Percentiles rank a stretch among this genome's conserved stretches.
phyloP scores from a whole-genome alignment of 2,797 vertebrate species.

The Urophycis tenuis region DNA sequence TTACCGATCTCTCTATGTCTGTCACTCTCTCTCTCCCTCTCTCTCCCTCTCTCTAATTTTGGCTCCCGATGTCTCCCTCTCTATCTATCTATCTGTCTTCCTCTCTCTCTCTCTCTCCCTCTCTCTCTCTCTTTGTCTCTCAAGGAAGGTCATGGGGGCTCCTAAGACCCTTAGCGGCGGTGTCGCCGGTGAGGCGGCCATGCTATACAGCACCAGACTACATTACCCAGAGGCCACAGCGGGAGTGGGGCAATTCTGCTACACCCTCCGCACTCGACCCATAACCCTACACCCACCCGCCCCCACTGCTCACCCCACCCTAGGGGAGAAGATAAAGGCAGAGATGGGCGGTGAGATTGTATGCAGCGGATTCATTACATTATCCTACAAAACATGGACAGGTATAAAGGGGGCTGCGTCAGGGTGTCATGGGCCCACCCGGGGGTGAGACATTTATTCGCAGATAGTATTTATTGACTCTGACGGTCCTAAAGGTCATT shows the following conservation, averaged over 20 bases:
- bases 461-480: conserved; percentile 24
- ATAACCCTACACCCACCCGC: neutral
- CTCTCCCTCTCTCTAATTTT: too few relatives aligned
- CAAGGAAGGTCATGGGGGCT: conserved; percentile 16
- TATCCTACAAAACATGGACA: neutral
- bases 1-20: too few relatives aligned
- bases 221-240: conserved; percentile 16
- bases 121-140: neutral
- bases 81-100: neutral
- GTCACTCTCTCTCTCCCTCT: too few relatives aligned
- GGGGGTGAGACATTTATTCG: conserved; percentile 30
- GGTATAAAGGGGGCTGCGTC: conserved; percentile 13
- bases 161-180: neutral
- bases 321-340: neutral
- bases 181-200: conserved; percentile 30
- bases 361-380: neutral
- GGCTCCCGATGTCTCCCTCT: neutral
- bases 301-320: neutral
- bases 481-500: conserved; percentile 44
- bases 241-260: neutral
- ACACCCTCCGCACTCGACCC: conserved; percentile 37
- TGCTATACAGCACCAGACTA: conserved; percentile 49
- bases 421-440: conserved; percentile 21
- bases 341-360: neutral
- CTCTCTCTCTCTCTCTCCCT: neutral